These are phyloP conservation scores for Tineola bisselliella DNA, from an alignment of 2,888 invertebrate species.

Conservation along the genomic window DNA sequence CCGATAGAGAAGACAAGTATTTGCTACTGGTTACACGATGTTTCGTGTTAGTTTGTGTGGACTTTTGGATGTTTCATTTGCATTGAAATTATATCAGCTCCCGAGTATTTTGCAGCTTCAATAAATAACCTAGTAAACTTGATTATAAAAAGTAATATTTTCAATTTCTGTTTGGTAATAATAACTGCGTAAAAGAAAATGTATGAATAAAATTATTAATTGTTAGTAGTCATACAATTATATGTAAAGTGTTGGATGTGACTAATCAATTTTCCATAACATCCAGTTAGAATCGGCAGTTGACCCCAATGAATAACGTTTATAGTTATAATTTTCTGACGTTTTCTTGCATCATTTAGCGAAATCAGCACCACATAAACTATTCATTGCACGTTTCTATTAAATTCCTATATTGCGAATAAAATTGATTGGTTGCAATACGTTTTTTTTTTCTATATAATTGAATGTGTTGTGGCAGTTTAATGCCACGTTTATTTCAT, in stretches of 20 bases:
- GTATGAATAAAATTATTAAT: background rate
- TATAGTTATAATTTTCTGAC: constrained; percentile 46
- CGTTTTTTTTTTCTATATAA: too few relatives aligned
- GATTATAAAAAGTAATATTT: too few relatives aligned
- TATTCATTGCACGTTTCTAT: background rate
- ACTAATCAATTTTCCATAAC: constrained; percentile 13
- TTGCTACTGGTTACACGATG: background rate
- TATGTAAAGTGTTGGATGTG: background rate
- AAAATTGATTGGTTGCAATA: background rate
- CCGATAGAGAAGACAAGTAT: background rate
- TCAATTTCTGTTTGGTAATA: too few relatives aligned
- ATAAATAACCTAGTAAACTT: too few relatives aligned
- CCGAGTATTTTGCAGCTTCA: background rate
- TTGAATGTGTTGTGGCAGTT: background rate
- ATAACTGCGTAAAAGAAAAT: too few relatives aligned
- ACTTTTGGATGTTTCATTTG: background rate
- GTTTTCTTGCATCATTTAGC: constrained; percentile 11
- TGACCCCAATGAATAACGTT: constrained; percentile 62
- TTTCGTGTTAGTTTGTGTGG: background rate
- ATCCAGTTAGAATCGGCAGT: constrained; percentile 13
- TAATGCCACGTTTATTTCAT: background rate
- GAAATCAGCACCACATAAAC: background rate
- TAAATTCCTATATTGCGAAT: background rate
- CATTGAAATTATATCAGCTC: background rate
- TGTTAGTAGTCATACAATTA: background rate